A percentile compares a stretch with the other conserved stretches of the same genome.
These are phyloP conservation scores for Zygothrica quintamaculata DNA, from an alignment of 2,888 invertebrate species.

Conservation along the genomic window DNA sequence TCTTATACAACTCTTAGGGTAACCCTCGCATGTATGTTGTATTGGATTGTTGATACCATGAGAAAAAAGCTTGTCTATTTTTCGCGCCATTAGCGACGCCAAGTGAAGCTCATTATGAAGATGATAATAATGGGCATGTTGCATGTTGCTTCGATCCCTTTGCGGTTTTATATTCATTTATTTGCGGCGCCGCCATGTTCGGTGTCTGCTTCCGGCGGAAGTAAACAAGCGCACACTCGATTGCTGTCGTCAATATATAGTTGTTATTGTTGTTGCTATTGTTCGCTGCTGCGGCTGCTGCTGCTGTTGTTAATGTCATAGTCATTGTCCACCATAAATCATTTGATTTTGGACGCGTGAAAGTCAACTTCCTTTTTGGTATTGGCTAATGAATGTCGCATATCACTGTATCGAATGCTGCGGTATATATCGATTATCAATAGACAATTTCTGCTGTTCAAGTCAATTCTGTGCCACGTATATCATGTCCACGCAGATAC, in stretches of 20 bases:
- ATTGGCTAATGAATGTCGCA: slow-evolving; percentile 52
- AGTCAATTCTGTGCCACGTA: slow-evolving; percentile 39
- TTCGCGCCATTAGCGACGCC: slow-evolving; percentile 54
- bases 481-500: slow-evolving; percentile 33
- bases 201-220: slow-evolving; percentile 51
- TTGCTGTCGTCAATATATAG: slow-evolving; percentile 27
- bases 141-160: slow-evolving; percentile 44
- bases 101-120: slow-evolving; percentile 42
- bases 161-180: slow-evolving; percentile 57
- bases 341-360: slow-evolving; percentile 63
- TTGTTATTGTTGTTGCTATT: slow-evolving; percentile 1
- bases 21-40: slow-evolving; percentile 27
- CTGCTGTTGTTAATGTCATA: slow-evolving; percentile 22
- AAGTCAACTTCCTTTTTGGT: slow-evolving; percentile 55
- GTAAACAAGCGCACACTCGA: slow-evolving; percentile 56
- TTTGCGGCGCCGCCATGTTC: slow-evolving; percentile 55
- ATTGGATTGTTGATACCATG: slow-evolving; percentile 3
- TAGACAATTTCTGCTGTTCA: slow-evolving; percentile 1
- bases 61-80: slow-evolving; percentile 54
- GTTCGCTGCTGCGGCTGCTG: slow-evolving; percentile 7
- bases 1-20: neutral
- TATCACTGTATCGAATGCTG: slow-evolving; percentile 31
- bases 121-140: slow-evolving; percentile 25
- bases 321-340: slow-evolving; percentile 64
- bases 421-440: slow-evolving; percentile 58